phyloP scores from a whole-genome alignment of 2,797 vertebrate genomes.

The Garrulus glandarius region DNA sequence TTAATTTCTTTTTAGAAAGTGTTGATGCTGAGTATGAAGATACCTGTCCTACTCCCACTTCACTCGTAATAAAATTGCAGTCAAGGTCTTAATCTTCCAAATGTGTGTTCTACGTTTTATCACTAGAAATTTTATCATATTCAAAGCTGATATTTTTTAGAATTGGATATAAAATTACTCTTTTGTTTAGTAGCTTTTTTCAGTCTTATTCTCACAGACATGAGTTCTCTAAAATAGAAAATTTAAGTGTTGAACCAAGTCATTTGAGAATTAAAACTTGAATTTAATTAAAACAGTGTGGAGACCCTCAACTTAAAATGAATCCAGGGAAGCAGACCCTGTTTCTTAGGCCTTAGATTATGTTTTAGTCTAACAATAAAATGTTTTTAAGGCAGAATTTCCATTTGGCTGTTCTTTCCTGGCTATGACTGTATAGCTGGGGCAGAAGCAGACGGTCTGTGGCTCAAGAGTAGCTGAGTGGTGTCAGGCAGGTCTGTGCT shows the following conservation, averaged over 20 bases:
- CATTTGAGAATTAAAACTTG: neutral
- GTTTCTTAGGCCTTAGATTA: neutral
- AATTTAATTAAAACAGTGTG: neutral
- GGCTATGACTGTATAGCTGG: rapidly evolving
- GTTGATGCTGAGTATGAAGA: neutral
- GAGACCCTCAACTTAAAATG: neutral
- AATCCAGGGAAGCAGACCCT: neutral
- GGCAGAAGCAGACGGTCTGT: neutral
- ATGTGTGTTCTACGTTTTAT: neutral
- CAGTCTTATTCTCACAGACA: neutral
- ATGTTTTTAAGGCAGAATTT: neutral
- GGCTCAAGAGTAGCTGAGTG: neutral
- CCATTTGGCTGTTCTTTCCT: neutral
- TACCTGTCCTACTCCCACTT: neutral
- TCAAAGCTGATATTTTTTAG: neutral
- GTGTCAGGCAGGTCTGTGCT: neutral
- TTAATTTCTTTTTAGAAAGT: neutral
- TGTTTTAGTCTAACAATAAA: neutral
- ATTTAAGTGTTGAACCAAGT: neutral
- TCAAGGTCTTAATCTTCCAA: neutral
- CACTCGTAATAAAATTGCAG: neutral
- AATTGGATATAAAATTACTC: neutral
- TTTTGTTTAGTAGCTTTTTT: neutral
- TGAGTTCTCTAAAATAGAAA: neutral
- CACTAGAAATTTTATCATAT: neutral